Evolutionary conservation across 2,797 vertebrate species (phyloP), one percentile per base, ranked within the genome.

Genomic region (Lateolabrax maculatus): DNA sequence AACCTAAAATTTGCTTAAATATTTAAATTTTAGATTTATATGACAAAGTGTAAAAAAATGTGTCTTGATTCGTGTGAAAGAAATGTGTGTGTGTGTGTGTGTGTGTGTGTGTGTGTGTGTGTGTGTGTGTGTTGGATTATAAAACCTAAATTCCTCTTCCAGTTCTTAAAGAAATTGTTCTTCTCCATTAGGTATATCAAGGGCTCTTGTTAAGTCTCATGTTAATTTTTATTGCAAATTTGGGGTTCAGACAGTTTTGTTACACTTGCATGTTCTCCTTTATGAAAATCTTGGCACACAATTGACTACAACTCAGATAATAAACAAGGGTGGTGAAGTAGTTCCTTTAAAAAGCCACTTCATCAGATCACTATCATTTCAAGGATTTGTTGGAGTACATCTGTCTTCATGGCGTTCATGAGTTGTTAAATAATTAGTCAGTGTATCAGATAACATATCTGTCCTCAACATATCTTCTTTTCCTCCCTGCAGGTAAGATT

Each of bases 401-500:
- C 36, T 43, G 23, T 46, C 53, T 19, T n/a, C 19, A 44, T 0
- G 15, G 11, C 21, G n/a, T n/a, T n/a, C n/a, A n/a, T 27, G 34
- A 36, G 29, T 10, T 11, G 31, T 49, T 61, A 19, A 46, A 11
- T 60, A 21, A 21, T 53, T 34, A 23, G 41, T n/a, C n/a, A n/a
- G n/a, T n/a, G n/a, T n/a, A n/a, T n/a, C n/a, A n/a, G n/a, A n/a
- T n/a, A n/a, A 34, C 31, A 6, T 34, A 34, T 34, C 31, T 34
- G 31, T 29, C 19, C 37, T 76, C 15, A 66, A 18, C 23, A 3
- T 19, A 1, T 62, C 21, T 0, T 19, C 25, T 52, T 51, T 67
- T n/a, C 31, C 53, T 75, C 23, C 70, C 2, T 68, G 56, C 93
- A 99, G 98, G 98, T 65, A 99, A 99, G 92, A 99, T 99, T 1